Evolutionary conservation across 2,113 vertebrate species (phyloP), one percentile per base, ranked within the genome.

Genomic region (Rhombomys opimus): DNA sequence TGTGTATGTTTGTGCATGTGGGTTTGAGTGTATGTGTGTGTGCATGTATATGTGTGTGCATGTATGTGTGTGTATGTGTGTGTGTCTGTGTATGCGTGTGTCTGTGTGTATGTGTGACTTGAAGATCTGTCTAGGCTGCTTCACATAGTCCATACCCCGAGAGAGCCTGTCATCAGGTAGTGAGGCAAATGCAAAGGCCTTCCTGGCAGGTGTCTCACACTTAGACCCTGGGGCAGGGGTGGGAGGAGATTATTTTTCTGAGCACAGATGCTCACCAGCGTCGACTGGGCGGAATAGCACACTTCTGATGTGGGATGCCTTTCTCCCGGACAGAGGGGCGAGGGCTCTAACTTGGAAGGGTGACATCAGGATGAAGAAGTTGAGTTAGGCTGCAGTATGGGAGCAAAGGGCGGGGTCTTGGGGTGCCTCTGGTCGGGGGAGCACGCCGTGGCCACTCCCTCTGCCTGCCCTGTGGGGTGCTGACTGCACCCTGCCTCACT

Each of bases 111-210:
- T 41, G 57, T 59, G 41, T 17, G 22, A 35, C 7, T 25, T 5
- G 38, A 9, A 25, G 15, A 12, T 76, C 15, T 82, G 23, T 7
- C 14, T 85, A 38, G n/a, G 73, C 22, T 38, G 9, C 13, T 65
- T 6, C 35, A 0, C 4, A 12, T 0, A n/a, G 54, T 38, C 22
- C 1, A 0, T 2, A 22, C 25, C 1, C 1, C 0, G 0, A 61
- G 81, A 50, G 67, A 30, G 32, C 30, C 9, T 18, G n/a, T 4
- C 50, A 4, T 2, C 0, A 52, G 52, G 1, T 27, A 25, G 38
- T 38, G 73, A 20, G 12, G 18, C 1, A 46, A 30, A 14, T 2
- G 22, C 38, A 22, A 7, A 73, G 20, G 9, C 65, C 25, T 2
- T 10, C 10, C 11, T 1, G 10, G 18, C 1, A 20, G 11, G 52